Base-by-base conservation (phyloP, 2,113 vertebrate genomes). In the Arenaria interpres region DNA sequence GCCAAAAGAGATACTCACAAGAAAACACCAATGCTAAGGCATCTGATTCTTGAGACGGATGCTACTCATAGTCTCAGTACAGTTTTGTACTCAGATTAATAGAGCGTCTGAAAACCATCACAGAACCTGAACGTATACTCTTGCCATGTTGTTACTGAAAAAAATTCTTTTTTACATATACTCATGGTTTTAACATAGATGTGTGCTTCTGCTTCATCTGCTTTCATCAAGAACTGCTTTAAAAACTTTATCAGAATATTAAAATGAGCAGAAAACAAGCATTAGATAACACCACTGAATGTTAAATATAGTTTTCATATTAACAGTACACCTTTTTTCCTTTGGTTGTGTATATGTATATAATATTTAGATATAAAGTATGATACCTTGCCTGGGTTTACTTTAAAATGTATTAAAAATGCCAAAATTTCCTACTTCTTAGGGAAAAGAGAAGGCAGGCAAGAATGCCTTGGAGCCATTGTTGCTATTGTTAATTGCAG, bases 101-200 rank as follows among this genome's bases (percentile, higher is more conserved):
- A 37, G 28, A 54, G 10, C 9, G 51, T 74, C 23, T 66, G 33
- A 87, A 77, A 94, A 77, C 9, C 3, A 22, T 27, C 14, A 50
- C 10, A 63, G 37, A 88, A 75, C 19, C 12, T 71, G 9, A 45
- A 19, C 0, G 0, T 19, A 5, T 66, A 24, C 5, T 77, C 8
- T 20, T 25, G 24, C 21, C 8, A 12, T 19, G 7, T 11, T 59
- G 14, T 46, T 56, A 46, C 17, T 23, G 16, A 57, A 57, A 0
- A 54, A 60, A 24, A 30, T 21, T 14, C 0, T 35, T n/a, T n/a
- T 80, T 41, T 27, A 54, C 17, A 41, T 57, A 32, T 67, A 48
- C 24, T 57, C 11, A 20, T 46, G 5, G 6, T 46, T 85, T 79
- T 78, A 7, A 37, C 4, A 50, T 19, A 45, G 13, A 39, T n/a